These are phyloP conservation scores for Mormoops blainvillei DNA, from an alignment of 2,113 vertebrate species.

Conservation along the genomic window DNA sequence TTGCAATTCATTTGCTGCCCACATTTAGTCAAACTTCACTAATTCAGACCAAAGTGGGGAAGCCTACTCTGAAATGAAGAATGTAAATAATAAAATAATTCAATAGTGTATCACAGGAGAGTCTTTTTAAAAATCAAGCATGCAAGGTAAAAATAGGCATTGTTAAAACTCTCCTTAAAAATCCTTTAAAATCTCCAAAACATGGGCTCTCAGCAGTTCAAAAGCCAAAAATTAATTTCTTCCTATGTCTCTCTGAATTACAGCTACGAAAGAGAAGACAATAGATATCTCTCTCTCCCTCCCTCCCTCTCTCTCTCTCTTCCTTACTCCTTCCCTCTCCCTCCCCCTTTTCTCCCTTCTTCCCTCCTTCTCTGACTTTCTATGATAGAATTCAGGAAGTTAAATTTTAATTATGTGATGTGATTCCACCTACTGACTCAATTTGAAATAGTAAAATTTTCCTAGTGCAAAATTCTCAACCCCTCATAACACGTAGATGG, in stretches of 20 bases:
- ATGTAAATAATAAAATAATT: conserved; percentile 20
- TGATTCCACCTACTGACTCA: not conserved
- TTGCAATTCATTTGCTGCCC: conserved; percentile 69
- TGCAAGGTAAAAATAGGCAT: conserved; percentile 14
- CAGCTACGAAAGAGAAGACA: not conserved
- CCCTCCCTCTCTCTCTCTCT: not conserved
- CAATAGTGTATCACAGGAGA: conserved; percentile 1
- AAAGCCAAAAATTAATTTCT: conserved; percentile 44
- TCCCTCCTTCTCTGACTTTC: not conserved
- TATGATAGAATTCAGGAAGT: not conserved
- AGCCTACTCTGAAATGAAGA: conserved; percentile 35
- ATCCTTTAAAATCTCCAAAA: conserved; percentile 32
- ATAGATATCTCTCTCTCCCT: not conserved
- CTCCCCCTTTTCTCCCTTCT: not conserved
- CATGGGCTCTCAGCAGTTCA: not conserved
- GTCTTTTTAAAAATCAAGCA: conserved; percentile 27
- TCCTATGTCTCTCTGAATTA: conserved; percentile 35
- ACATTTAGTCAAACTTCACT: conserved; percentile 62
- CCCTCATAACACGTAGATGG: not conserved
- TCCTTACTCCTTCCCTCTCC: not conserved
- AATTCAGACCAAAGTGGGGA: conserved; percentile 61
- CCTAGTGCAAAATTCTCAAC: not conserved
- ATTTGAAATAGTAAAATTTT: not conserved
- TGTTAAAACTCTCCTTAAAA: conserved; percentile 41
- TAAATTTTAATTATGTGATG: not conserved